A percentile compares a stretch with the other conserved stretches of the same genome.
Evolutionary conservation across 1,140 invertebrate species (phyloP).

Genomic region (Tetraneura akinire): DNA sequence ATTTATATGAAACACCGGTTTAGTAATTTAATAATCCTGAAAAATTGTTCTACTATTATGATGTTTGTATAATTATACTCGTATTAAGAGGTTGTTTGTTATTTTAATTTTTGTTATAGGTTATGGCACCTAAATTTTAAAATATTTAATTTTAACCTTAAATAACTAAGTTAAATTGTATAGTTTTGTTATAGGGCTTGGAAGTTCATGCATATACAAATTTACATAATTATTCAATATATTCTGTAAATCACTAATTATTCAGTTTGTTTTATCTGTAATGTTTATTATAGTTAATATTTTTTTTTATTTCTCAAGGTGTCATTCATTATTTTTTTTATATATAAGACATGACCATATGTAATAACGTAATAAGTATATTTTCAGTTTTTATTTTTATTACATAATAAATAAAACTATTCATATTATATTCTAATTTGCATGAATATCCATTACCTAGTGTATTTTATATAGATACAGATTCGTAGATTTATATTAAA

Average conservation of each 20-base stretch:
- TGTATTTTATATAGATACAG: too few relatives aligned
- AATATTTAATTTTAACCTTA: background rate
- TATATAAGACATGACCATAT: background rate
- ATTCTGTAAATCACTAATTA: background rate
- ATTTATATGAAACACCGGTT: constrained; percentile 23
- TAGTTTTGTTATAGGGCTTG: constrained; percentile 7
- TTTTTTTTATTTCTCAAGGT: background rate
- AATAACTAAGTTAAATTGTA: background rate
- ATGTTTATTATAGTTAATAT: background rate
- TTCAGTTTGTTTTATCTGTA: background rate
- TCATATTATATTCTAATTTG: background rate
- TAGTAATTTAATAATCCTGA: constrained; percentile 10
- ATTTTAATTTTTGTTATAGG: constrained; percentile 38
- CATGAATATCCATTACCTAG: background rate
- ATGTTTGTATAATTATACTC: constrained; percentile 12
- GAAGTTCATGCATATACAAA: background rate
- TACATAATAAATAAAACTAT: background rate
- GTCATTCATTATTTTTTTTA: background rate
- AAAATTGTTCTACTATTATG: constrained; percentile 31
- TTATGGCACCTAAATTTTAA: constrained; percentile 22
- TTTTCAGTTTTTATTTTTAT: background rate
- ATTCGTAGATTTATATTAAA: too few relatives aligned
- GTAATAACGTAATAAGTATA: background rate
- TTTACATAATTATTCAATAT: background rate
- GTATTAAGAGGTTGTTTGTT: constrained; percentile 21